These are phyloP conservation scores for Crypturellus tataupa DNA, from an alignment of 2,797 vertebrate species.

Conservation along the genomic window DNA sequence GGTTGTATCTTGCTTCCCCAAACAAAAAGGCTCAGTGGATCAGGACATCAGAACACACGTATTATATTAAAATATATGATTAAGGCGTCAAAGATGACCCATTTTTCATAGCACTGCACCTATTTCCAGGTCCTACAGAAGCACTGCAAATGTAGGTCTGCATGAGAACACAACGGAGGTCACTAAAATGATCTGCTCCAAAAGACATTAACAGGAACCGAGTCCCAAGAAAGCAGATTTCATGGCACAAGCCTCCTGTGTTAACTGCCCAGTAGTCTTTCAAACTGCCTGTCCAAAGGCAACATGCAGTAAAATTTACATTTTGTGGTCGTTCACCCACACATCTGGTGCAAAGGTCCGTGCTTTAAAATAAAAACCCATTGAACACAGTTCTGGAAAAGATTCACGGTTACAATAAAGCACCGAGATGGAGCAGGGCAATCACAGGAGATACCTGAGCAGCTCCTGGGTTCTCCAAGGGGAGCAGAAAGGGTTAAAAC, in stretches of 20 bases:
- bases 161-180: constrained; percentile 23
- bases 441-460: not conserved
- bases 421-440: not conserved
- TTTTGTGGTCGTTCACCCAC: constrained; percentile 52
- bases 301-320: constrained; percentile 53
- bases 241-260: constrained; percentile 35
- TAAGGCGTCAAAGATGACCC: not conserved
- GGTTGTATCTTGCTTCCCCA: not conserved
- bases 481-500: constrained; percentile 48
- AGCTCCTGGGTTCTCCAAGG: not conserved
- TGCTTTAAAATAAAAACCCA: constrained; percentile 49
- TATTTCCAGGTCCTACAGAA: constrained; percentile 47
- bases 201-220: constrained; percentile 34
- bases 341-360: constrained; percentile 35
- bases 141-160: not conserved
- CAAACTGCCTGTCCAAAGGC: constrained; percentile 44
- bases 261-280: constrained; percentile 40
- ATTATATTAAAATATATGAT: not conserved
- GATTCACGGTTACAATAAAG: not conserved
- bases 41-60: not conserved
- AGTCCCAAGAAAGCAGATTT: constrained; percentile 24
- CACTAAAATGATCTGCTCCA: constrained; percentile 8
- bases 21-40: not conserved
- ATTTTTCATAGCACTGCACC: not conserved
- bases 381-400: constrained; percentile 30